Percentiles rank a stretch among this genome's conserved stretches.
Evolutionary conservation across 2,113 vertebrate species (phyloP).

Genomic region (Struthio camelus): DNA sequence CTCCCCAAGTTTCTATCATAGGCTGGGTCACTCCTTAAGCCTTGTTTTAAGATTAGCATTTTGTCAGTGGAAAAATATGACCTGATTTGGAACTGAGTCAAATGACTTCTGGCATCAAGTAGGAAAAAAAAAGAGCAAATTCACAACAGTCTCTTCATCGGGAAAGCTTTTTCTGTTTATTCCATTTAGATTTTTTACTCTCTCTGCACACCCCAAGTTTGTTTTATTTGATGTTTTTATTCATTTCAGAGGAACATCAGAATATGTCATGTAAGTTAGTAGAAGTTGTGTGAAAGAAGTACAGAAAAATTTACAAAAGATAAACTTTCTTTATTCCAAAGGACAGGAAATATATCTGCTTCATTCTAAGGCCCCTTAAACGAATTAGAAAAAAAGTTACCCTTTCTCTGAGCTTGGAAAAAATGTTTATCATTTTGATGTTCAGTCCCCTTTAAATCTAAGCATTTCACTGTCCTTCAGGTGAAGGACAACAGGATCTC

Average conservation of each 20-base stretch:
- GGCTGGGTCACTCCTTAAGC: not conserved
- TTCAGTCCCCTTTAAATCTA: not conserved
- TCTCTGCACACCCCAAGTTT: not conserved
- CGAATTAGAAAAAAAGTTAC: not conserved
- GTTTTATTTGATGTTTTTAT: not conserved
- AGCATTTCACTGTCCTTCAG: not conserved
- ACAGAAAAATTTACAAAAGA: not conserved
- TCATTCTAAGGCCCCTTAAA: not conserved
- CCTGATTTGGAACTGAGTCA: not conserved
- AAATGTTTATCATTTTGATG: accelerated
- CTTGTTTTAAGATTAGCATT: not conserved
- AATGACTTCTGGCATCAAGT: not conserved
- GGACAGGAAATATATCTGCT: not conserved
- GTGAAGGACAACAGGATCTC: not conserved
- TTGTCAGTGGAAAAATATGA: not conserved
- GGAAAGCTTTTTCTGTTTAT: not conserved
- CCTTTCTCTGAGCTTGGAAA: not conserved
- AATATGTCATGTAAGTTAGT: not conserved
- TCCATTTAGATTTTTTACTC: not conserved
- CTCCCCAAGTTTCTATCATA: not conserved
- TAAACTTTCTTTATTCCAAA: not conserved
- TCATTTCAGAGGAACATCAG: not conserved
- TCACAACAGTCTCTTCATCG: not conserved
- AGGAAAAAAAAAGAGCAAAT: not conserved
- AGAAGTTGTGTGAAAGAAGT: not conserved